Base-by-base conservation (phyloP, 30 jellyfish, hydroid and myxozoan species). In the Sanderia malayensis region DNA sequence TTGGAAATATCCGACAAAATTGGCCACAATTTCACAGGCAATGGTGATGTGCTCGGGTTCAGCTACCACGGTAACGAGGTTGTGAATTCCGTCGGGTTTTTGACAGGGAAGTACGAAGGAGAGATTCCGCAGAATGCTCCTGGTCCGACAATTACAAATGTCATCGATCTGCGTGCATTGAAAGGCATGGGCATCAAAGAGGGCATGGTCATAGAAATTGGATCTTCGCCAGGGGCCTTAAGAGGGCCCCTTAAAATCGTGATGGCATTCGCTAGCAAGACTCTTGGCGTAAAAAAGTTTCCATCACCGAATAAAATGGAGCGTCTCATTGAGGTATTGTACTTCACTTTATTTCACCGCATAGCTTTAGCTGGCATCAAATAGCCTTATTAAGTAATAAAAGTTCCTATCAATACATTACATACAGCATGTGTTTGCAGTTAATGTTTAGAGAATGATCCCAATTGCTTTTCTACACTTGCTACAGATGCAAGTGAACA, bases 81-180 rank as follows among this genome's bases (percentile, higher is more conserved):
- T 6, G 68, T 73, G 34, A 84, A 84, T 73, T 66, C 89, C 2
- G 69, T 73, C 4, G 95, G 95, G n/a, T 20, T 84, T 68, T 58
- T 26, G n/a, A 84, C 84, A 4, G 85, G 88, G 2, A 58, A 46
- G 52, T 58, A 11, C 59, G 85, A 84, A n/a, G n/a, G n/a, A 4
- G 46, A 55, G 34, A 52, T 70, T 37, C 33, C 37, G 22, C 73
- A 66, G 37, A 79, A 67, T 13, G 65, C 81, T 2, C 95, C 95
- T 17, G 95, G 95, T 2, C 95, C 95, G 11, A 23, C 80, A 20
- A 65, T 84, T 33, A 73, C 95, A 1, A 44, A 82, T 1, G 89
- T 44, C 20, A 55, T 84, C 19, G 86, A 84, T 73, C 46, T 70
- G 11, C 74, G 88, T 24, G 26, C 65, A 0, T 13, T 58, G 49